Evolutionary conservation across 2,888 invertebrate genomes (phyloP).

Genomic region (Drosophila paucipuncta): DNA sequence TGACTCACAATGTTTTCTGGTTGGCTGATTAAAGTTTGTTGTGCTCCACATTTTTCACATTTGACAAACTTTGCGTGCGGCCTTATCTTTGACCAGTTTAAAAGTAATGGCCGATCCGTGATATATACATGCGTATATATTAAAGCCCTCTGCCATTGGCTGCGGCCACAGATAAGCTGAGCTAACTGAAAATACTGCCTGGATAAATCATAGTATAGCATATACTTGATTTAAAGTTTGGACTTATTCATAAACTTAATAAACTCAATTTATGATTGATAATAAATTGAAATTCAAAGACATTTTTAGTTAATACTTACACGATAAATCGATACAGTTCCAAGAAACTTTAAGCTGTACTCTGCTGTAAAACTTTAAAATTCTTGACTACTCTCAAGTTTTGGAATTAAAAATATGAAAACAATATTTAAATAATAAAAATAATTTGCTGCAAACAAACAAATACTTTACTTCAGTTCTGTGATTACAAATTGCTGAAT

Average conservation of each 20-base stretch:
- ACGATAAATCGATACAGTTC: neutral
- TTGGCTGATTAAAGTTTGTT: conserved; percentile 78
- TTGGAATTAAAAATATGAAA: neutral
- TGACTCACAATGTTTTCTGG: conserved; percentile 63
- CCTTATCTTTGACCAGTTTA: conserved; percentile 29
- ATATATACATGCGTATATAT: conserved; percentile 10
- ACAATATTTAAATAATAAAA: neutral
- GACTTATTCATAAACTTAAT: neutral
- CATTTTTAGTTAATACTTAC: neutral
- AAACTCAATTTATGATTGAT: neutral
- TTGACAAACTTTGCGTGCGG: conserved; percentile 14
- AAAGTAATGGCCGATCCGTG: conserved; percentile 46
- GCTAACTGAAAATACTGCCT: neutral
- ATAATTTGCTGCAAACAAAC: neutral
- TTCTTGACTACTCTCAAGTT: neutral
- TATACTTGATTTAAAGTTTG: neutral
- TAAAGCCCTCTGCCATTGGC: conserved; percentile 39
- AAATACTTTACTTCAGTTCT: neutral
- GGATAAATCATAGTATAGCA: no score
- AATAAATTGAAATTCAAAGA: neutral
- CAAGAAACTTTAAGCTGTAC: neutral
- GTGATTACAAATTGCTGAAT: neutral
- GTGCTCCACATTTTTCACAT: conserved; percentile 35
- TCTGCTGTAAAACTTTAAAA: neutral
- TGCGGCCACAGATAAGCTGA: conserved; percentile 25